These are phyloP conservation scores for Perca flavescens DNA, from an alignment of 2,113 vertebrate genomes.

Conservation along the genomic window DNA sequence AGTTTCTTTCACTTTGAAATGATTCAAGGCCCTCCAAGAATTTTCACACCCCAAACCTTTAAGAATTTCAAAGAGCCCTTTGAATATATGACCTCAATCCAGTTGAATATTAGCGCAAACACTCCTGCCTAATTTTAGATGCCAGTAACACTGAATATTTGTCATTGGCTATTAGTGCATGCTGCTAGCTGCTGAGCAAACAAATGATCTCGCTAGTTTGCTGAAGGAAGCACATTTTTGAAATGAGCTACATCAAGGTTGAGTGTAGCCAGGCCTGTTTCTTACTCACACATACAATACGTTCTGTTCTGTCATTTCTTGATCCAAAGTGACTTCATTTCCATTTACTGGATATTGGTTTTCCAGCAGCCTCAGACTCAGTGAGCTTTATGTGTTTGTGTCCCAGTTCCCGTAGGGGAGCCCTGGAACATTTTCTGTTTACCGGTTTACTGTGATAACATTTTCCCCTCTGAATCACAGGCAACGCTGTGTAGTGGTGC, in stretches of 20 bases:
- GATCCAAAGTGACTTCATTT: constrained; percentile 43
- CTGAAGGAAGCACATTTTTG: constrained; percentile 27
- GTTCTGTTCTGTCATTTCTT: constrained; percentile 3
- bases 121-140: constrained; percentile 59
- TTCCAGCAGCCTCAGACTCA: constrained; percentile 43
- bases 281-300: constrained; percentile 32
- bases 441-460: constrained; percentile 76
- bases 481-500: constrained; percentile 74
- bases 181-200: constrained; percentile 39
- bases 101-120: constrained; percentile 62
- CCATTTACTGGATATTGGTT: constrained; percentile 46
- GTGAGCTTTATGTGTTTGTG: constrained; percentile 74
- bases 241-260: not conserved
- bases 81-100: constrained; percentile 60
- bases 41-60: constrained; percentile 27
- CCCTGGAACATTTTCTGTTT: constrained; percentile 78
- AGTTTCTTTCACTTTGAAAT: not conserved
- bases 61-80: constrained; percentile 59
- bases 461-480: constrained; percentile 80
- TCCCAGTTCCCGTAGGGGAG: constrained; percentile 59
- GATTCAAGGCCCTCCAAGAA: not conserved
- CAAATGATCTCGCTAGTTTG: constrained; percentile 38
- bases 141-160: constrained; percentile 51
- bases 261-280: not conserved
- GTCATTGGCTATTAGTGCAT: not conserved